Evolutionary conservation across 2,888 invertebrate species (phyloP), one percentile per base, ranked within the genome.

Genomic region (Syrphus vitripennis): DNA sequence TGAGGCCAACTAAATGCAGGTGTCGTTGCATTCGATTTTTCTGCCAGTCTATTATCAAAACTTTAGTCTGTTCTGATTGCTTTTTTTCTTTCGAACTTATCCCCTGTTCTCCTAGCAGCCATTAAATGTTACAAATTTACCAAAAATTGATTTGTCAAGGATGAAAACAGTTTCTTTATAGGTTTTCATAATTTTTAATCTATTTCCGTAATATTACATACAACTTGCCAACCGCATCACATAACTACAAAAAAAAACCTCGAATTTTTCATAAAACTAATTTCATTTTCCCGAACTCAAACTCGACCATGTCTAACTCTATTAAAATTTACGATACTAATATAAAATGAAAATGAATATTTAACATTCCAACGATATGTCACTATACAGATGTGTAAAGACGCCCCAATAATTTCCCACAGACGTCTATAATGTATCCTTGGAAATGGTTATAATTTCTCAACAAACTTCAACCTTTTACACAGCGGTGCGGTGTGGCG

Each of bases 381-480:
- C 16, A 29, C 16, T n/a, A 4, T 19, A 12, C 16, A 40, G 4
- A 34, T 37, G 12, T 12, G 31, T 21, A 65, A 76, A 57, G 48
- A 48, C 26, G 40, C 40, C 63, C 14, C 63, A 42, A 42, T 34
- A 67, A 14, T 37, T 69, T 59, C 53, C 42, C 67, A 57, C 55
- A 34, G 57, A 24, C 57, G 31, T 34, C 31, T 40, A 40, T 19
- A 19, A 12, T n/a, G n/a, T 34, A 57, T 59, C 59, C 59, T 59
- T 26, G 29, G 31, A 19, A n/a, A 61, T 53, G 37, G 29, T 61
- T 42, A 19, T 19, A 63, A 81, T 75, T 57, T 70, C 70, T 48
- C 21, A 53, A 29, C 70, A 70, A 78, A 50, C 24, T 59, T 31
- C 26, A 74, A 59, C 75, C 67, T 74, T 61, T 31, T 37, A 50